A percentile compares a stretch with the other conserved stretches of the same genome.
These are phyloP conservation scores for Cepaea nemoralis DNA, from an alignment of 1,140 invertebrate species.

Conservation along the genomic window DNA sequence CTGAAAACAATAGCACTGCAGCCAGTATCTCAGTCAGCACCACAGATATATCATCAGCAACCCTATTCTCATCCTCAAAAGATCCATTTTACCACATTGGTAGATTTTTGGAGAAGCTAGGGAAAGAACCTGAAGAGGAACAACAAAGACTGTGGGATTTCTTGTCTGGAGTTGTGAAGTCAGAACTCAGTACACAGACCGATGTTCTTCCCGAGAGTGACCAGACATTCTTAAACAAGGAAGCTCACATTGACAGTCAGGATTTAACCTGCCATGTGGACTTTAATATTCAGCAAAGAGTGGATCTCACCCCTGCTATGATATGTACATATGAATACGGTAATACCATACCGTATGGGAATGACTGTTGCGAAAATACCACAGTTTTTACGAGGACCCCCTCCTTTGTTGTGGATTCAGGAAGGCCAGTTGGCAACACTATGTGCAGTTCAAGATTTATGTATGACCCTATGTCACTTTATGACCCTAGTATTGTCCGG, in stretches of 20 bases:
- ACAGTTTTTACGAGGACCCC: too few species aligned
- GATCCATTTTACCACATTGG: constrained; percentile 37
- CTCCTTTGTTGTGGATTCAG: too few species aligned
- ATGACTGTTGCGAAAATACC: too few species aligned
- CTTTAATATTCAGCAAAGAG: neutral
- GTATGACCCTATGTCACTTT: constrained; percentile 4
- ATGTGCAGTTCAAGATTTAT: neutral
- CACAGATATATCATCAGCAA: neutral
- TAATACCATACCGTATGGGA: too few species aligned
- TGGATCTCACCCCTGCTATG: too few species aligned
- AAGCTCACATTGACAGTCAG: neutral
- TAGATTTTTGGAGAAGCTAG: constrained; percentile 22
- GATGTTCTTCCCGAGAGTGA: neutral
- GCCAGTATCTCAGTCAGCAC: neutral
- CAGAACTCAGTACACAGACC: neutral
- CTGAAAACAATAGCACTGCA: neutral
- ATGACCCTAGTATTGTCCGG: constrained; percentile 26
- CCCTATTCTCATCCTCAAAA: constrained; percentile 21
- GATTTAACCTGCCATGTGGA: neutral
- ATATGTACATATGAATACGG: too few species aligned
- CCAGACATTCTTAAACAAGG: neutral
- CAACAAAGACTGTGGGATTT: constrained; percentile 29
- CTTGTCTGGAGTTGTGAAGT: constrained; percentile 13
- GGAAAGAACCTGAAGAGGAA: constrained; percentile 8
- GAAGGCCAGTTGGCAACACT: too few species aligned